Evolutionary conservation across 2,888 invertebrate species (phyloP).

Genomic region (Cordilura impudica): DNA sequence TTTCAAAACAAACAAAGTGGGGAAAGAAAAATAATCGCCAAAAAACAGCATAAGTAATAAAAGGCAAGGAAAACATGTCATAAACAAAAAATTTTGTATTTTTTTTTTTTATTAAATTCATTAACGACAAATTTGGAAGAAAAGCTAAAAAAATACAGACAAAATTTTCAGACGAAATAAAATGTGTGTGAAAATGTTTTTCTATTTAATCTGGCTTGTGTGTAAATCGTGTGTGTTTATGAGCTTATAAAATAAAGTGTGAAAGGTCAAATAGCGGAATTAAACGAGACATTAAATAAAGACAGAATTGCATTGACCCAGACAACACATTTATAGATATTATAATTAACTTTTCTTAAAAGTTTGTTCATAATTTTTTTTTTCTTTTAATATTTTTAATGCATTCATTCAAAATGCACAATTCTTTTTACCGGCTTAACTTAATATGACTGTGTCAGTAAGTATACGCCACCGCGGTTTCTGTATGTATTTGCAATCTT

Average conservation of each 20-base stretch:
- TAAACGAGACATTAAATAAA: not conserved
- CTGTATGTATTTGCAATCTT: not conserved
- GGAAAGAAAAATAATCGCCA: not conserved
- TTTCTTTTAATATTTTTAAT: too few species aligned
- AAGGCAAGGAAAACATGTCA: constrained; percentile 31
- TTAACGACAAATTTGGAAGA: not conserved
- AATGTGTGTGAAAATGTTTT: not conserved
- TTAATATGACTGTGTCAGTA: constrained; percentile 16
- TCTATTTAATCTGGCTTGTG: not conserved
- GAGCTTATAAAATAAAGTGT: not conserved
- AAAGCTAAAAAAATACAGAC: not conserved
- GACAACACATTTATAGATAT: constrained; percentile 28
- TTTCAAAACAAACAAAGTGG: constrained; percentile 16
- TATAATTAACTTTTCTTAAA: not conserved
- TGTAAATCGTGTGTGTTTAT: not conserved
- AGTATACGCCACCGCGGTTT: constrained; percentile 18
- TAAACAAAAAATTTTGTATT: not conserved
- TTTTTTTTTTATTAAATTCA: constrained; percentile 6
- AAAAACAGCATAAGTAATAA: constrained; percentile 17
- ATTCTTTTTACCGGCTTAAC: constrained; percentile 22
- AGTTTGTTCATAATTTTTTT: too few species aligned
- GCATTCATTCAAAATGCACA: too few species aligned
- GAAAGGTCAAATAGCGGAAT: constrained; percentile 30
- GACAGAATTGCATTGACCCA: not conserved
- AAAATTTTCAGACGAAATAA: not conserved